A percentile compares a stretch with the other conserved stretches of the same genome.
Conservation (phyloP, 2,888 invertebrate species). For the Brenthis daphne region DNA sequence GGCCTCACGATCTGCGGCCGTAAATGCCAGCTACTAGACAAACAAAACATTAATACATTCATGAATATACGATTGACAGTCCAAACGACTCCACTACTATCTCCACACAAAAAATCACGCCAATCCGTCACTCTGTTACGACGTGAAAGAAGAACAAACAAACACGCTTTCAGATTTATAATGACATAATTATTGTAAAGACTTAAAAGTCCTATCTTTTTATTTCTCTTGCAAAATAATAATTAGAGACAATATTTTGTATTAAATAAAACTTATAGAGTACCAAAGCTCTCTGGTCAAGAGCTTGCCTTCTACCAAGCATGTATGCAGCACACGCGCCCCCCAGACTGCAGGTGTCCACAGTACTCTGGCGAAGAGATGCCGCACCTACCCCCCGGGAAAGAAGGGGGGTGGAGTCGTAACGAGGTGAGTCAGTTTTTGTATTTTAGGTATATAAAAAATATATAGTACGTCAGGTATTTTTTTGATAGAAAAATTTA, state of each 20-base stretch:
- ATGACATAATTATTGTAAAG: no score
- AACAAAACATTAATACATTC: no score
- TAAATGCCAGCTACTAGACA: no score
- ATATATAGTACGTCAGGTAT: no score
- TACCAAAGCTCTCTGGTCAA: constrained; percentile 62
- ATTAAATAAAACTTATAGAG: constrained; percentile 45
- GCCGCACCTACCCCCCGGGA: constrained; percentile 62
- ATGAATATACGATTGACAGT: no score
- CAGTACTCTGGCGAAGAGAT: constrained; percentile 64
- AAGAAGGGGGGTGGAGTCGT: constrained; percentile 71
- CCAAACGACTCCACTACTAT: no score
- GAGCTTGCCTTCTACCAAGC: constrained; percentile 73
- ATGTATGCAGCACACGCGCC: constrained; percentile 70
- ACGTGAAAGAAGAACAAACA: no score
- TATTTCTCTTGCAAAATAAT: not conserved
- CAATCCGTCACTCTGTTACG: no score
- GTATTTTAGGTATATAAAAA: not conserved
- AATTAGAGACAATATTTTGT: not conserved
- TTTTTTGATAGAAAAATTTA: no score
- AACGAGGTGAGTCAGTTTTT: constrained; percentile 57
- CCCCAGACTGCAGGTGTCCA: constrained; percentile 70
- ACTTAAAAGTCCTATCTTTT: not conserved
- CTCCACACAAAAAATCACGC: no score
- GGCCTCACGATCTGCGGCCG: no score
- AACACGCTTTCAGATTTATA: no score